Evolutionary conservation across 2,888 invertebrate species (phyloP).

Genomic region (Diloba caeruleocephala): DNA sequence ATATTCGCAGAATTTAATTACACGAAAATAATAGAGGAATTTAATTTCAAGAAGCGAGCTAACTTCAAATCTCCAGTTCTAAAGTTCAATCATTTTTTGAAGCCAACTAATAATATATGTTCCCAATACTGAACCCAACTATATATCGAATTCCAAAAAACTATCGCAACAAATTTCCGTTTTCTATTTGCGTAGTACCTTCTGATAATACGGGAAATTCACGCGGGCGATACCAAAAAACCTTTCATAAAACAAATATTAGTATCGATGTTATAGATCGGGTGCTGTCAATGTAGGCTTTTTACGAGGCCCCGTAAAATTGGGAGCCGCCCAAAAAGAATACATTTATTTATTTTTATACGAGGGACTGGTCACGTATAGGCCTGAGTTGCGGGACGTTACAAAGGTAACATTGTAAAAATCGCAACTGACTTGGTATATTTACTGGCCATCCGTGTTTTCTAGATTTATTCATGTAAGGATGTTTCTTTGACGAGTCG

Average conservation of each 20-base stretch:
- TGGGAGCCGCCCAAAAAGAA: conserved; percentile 55
- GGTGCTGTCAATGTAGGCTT: conserved; percentile 63
- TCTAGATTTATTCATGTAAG: conserved; percentile 52
- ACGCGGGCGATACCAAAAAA: conserved; percentile 41
- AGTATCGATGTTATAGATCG: conserved; percentile 69
- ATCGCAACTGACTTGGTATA: conserved; percentile 47
- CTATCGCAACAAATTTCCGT: conserved; percentile 17
- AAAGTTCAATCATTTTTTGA: no score
- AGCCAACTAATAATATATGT: no score
- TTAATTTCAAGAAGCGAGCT: no score
- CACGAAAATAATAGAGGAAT: no score
- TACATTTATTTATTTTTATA: conserved; percentile 69
- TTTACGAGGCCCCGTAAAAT: conserved; percentile 69
- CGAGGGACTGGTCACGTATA: conserved; percentile 67
- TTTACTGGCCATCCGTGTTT: conserved; percentile 46
- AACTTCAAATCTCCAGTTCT: no score
- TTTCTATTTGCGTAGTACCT: conserved; percentile 19
- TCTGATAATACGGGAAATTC: no score
- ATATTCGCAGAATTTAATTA: no score
- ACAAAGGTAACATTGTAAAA: conserved; percentile 55
- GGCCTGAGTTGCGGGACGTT: conserved; percentile 53
- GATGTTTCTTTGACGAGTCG: conserved; percentile 7
- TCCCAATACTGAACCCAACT: no score
- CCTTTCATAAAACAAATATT: conserved; percentile 76
- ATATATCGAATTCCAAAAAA: neutral